phyloP scores from a whole-genome alignment of 2,888 invertebrate species.

The Limnephilus lunatus region DNA sequence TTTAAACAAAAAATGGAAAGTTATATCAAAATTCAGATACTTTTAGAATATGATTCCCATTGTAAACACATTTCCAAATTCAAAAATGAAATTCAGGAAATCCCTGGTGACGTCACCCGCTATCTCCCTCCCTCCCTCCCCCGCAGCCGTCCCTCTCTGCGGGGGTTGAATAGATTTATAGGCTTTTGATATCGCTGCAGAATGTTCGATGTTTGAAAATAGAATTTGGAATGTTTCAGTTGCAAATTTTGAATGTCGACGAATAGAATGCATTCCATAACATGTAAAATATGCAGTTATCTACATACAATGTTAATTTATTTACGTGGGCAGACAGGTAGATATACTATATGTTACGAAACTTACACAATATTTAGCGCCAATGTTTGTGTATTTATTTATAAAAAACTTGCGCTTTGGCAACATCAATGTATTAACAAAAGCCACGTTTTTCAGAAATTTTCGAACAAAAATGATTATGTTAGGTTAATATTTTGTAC shows the following conservation, averaged over 20 bases:
- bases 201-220: slow-evolving; percentile 60
- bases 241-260: slow-evolving; percentile 32
- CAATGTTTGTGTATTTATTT: too few species aligned
- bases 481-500: too few species aligned
- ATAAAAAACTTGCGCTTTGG: too few species aligned
- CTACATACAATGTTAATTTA: background rate
- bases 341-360: background rate
- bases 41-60: slow-evolving; percentile 47
- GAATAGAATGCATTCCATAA: slow-evolving; percentile 30
- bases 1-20: too few species aligned
- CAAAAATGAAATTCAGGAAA: slow-evolving; percentile 55
- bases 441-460: too few species aligned
- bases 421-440: too few species aligned
- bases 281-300: background rate
- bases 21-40: background rate
- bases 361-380: background rate
- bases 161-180: slow-evolving; percentile 64
- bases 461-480: too few species aligned
- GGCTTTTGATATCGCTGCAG: slow-evolving; percentile 64
- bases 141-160: slow-evolving; percentile 34
- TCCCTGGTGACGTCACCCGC: background rate
- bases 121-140: slow-evolving; percentile 14
- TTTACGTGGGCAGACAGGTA: background rate
- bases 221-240: slow-evolving; percentile 51
- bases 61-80: slow-evolving; percentile 47